Evolutionary conservation across 2,888 invertebrate genomes (phyloP).

Genomic region (Noctuana brunneofusca): DNA sequence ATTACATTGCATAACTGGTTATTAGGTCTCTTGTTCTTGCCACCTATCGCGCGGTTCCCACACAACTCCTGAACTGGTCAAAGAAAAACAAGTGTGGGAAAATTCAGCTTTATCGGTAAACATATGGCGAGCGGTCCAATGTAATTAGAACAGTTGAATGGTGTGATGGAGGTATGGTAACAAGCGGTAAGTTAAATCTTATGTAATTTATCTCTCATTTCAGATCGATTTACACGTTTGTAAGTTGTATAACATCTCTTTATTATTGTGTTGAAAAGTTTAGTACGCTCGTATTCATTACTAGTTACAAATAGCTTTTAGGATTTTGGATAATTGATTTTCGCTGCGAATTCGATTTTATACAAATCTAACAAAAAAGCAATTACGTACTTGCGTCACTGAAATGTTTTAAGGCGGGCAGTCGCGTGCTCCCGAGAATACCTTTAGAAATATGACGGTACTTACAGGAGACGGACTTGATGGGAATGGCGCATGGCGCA

Average conservation of each 20-base stretch:
- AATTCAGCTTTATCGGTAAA: slow-evolving; percentile 50
- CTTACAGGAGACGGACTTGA: slow-evolving; percentile 22
- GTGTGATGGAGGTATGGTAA: slow-evolving; percentile 11
- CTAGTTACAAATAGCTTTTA: not conserved
- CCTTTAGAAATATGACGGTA: slow-evolving; percentile 26
- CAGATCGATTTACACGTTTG: too few species aligned
- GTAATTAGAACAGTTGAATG: slow-evolving; percentile 38
- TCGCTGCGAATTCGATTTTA: not conserved
- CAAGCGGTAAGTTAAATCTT: slow-evolving; percentile 3
- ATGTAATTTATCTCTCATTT: too few species aligned
- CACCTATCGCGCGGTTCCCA: slow-evolving; percentile 63
- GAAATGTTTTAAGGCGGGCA: slow-evolving; percentile 5
- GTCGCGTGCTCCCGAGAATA: slow-evolving; percentile 17
- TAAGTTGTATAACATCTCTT: too few species aligned
- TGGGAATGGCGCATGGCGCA: slow-evolving; percentile 8
- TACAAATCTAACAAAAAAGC: not conserved
- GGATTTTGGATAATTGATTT: not conserved
- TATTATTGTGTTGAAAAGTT: too few species aligned
- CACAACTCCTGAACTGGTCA: slow-evolving; percentile 44
- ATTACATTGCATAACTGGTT: slow-evolving; percentile 66
- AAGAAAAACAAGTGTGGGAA: slow-evolving; percentile 68
- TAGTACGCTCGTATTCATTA: too few species aligned
- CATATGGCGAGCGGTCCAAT: slow-evolving; percentile 47
- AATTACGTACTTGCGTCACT: not conserved
- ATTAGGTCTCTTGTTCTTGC: slow-evolving; percentile 58